Evolutionary conservation across 2,113 vertebrate species (phyloP).

Genomic region (Stigmatopora nigra): DNA sequence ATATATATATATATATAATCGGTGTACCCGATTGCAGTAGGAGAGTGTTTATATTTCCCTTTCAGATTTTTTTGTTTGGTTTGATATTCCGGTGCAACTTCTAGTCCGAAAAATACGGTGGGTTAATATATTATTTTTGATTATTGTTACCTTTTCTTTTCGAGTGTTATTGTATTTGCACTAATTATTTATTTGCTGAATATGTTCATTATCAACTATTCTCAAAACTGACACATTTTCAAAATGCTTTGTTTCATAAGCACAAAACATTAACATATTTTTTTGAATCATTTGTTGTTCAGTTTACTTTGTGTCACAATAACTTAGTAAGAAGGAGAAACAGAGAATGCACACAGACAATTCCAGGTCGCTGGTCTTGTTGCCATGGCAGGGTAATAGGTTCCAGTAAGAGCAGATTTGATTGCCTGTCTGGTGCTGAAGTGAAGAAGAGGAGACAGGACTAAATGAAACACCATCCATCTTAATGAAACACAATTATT

Average conservation of each 20-base stretch:
- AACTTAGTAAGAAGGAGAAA: background rate
- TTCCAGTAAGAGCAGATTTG: constrained; percentile 84
- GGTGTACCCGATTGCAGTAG: too few relatives aligned
- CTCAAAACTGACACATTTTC: background rate
- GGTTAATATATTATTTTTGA: too few relatives aligned
- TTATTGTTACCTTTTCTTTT: background rate
- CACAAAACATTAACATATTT: background rate
- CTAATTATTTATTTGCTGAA: background rate
- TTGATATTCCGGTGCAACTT: too few relatives aligned
- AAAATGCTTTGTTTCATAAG: background rate
- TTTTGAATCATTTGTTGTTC: background rate
- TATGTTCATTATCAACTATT: background rate
- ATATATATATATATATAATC: too few relatives aligned
- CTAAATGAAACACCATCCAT: constrained; percentile 99
- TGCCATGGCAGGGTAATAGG: constrained; percentile 91
- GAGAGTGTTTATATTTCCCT: too few relatives aligned
- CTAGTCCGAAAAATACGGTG: too few relatives aligned
- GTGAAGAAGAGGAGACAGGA: constrained; percentile 93
- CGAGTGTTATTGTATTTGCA: background rate
- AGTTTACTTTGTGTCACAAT: background rate
- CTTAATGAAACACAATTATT: constrained; percentile 99
- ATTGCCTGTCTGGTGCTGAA: constrained; percentile 89
- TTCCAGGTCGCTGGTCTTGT: constrained; percentile 75
- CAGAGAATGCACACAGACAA: constrained; percentile 9
- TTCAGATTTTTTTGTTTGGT: too few relatives aligned